Evolutionary conservation across 1,140 invertebrate species (phyloP).

Genomic region (Pogonomyrmex californicus): DNA sequence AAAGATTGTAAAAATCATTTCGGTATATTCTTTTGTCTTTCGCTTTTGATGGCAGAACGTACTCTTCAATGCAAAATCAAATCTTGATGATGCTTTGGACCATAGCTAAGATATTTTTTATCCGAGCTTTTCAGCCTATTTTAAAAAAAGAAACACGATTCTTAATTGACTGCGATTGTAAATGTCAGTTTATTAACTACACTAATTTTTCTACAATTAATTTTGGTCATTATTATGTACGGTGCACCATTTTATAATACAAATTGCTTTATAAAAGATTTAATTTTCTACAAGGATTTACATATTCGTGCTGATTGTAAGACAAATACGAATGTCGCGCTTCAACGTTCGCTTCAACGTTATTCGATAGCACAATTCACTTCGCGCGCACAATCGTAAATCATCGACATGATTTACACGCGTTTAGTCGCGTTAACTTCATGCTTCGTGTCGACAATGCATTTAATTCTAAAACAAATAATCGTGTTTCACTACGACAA

Average conservation of each 20-base stretch:
- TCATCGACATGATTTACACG: slow-evolving; percentile 38
- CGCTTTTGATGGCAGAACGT: background rate
- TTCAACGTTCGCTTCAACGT: background rate
- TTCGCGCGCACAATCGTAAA: slow-evolving; percentile 19
- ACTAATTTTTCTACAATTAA: background rate
- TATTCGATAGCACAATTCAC: slow-evolving; percentile 25
- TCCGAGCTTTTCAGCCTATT: background rate
- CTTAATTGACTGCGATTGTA: background rate
- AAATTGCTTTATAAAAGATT: background rate
- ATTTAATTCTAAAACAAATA: slow-evolving; percentile 44
- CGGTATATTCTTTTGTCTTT: slow-evolving; percentile 30
- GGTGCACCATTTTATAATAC: background rate
- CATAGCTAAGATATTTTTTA: background rate
- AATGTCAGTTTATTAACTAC: background rate
- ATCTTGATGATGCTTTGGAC: background rate
- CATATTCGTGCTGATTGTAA: background rate
- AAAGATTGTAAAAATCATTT: slow-evolving; percentile 49
- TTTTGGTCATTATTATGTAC: background rate
- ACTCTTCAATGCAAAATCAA: background rate
- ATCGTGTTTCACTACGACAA: slow-evolving; percentile 29
- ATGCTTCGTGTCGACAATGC: slow-evolving; percentile 6
- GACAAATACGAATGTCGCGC: background rate
- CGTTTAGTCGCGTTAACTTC: background rate
- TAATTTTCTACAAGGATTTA: background rate
- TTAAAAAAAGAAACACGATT: background rate